phyloP scores from a whole-genome alignment of 2,888 invertebrate species.

The Limenitis camilla region DNA sequence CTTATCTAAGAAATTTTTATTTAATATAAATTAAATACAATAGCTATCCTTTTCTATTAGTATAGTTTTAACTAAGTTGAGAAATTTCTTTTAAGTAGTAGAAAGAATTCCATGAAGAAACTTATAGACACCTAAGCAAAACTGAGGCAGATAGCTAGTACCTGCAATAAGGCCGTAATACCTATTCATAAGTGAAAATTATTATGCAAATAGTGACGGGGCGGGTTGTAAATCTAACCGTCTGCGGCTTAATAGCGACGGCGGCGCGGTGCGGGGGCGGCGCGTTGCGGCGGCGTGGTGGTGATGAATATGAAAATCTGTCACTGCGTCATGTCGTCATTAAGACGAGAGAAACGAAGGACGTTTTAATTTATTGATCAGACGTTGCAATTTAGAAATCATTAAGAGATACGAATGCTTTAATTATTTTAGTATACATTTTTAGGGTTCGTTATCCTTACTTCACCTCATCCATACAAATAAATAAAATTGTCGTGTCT shows the following conservation, averaged over 20 bases:
- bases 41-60: too few relatives aligned
- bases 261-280: too few relatives aligned
- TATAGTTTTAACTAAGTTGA: too few relatives aligned
- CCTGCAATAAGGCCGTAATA: conserved; percentile 61
- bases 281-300: conserved; percentile 12
- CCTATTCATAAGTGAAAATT: conserved; percentile 75
- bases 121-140: too few relatives aligned
- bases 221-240: conserved; percentile 54
- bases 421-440: background rate
- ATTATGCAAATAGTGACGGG: conserved; percentile 70
- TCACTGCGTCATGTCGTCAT: conserved; percentile 25
- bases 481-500: too few relatives aligned
- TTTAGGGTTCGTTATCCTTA: background rate
- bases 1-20: too few relatives aligned
- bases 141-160: too few relatives aligned
- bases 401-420: background rate
- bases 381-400: background rate
- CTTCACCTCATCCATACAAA: too few relatives aligned
- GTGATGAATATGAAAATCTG: conserved; percentile 32
- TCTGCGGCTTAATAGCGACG: conserved; percentile 53
- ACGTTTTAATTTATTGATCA: conserved; percentile 8
- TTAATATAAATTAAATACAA: too few relatives aligned
- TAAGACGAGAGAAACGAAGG: conserved; percentile 19
- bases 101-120: too few relatives aligned
- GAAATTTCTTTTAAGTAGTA: too few relatives aligned